phyloP scores from a whole-genome alignment of 2,113 vertebrate genomes.

The Platichthys flesus region DNA sequence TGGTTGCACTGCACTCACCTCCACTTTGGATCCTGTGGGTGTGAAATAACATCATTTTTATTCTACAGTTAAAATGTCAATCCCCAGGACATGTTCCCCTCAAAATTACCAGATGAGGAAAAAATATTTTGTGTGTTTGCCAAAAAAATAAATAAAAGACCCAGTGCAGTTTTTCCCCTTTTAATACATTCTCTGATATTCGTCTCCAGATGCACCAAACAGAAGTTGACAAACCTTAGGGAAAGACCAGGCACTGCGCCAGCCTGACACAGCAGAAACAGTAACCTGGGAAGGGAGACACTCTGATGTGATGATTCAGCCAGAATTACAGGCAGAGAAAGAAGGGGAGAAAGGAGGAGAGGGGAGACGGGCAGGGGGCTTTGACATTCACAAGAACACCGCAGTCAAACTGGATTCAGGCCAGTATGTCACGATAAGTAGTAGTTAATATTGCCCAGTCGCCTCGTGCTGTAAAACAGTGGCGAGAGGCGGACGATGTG shows the following conservation, averaged over 20 bases:
- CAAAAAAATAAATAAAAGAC: not conserved
- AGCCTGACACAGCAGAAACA: conserved; percentile 82
- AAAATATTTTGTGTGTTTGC: conserved; percentile 12
- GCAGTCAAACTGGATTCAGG: conserved; percentile 58
- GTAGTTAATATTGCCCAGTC: conserved; percentile 66
- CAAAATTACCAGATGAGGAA: conserved; percentile 45
- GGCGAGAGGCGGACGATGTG: conserved; percentile 39
- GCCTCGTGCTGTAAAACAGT: conserved; percentile 61
- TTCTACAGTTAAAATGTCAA: conserved; percentile 39
- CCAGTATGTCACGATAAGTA: conserved; percentile 61
- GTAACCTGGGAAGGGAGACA: conserved; percentile 80
- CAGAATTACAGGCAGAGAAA: conserved; percentile 59
- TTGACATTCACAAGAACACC: conserved; percentile 76
- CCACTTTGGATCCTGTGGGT: conserved; percentile 23
- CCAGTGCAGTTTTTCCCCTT: conserved; percentile 12
- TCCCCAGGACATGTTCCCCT: conserved; percentile 23
- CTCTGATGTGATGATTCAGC: conserved; percentile 82
- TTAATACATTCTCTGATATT: conserved; percentile 45
- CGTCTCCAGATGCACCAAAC: conserved; percentile 69
- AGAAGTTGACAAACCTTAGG: conserved; percentile 73
- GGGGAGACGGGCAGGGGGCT: conserved; percentile 17
- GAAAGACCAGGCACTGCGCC: conserved; percentile 73
- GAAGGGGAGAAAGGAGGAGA: conserved; percentile 1
- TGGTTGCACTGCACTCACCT: conserved; percentile 41
- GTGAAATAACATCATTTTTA: conserved; percentile 46